Percentiles rank a stretch among this genome's conserved stretches.
These are phyloP conservation scores for Stichopus horrens DNA, from an alignment of 53 echinoderm and acorn worm species.

Conservation along the genomic window DNA sequence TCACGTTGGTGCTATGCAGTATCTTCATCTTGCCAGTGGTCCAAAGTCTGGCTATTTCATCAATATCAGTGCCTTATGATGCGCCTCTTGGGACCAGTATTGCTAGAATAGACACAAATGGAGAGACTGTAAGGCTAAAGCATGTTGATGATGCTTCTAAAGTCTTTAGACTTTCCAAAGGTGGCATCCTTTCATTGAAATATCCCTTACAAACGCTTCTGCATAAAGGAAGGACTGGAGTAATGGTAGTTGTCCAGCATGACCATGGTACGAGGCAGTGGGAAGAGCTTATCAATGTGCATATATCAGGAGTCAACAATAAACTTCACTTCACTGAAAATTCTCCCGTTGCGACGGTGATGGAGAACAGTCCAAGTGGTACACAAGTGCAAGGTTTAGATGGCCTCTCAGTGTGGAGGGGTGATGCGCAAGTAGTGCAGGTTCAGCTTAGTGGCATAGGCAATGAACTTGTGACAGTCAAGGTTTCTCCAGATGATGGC, in stretches of 20 bases:
- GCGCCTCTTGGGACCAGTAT: constrained; percentile 27
- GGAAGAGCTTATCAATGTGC: constrained; percentile 63
- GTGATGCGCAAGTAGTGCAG: constrained; percentile 44
- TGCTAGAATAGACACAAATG: constrained; percentile 21
- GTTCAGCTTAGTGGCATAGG: constrained; percentile 50
- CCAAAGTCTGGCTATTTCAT: constrained; percentile 35
- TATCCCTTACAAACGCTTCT: constrained; percentile 45
- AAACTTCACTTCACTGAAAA: constrained; percentile 56
- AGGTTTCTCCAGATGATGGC: constrained; percentile 42
- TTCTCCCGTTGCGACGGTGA: constrained; percentile 44
- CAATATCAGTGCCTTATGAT: constrained; percentile 44
- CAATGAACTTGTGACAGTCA: constrained; percentile 49
- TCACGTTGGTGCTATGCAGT: constrained; percentile 26
- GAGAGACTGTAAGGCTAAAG: constrained; percentile 26
- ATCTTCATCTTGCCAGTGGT: constrained; percentile 43
- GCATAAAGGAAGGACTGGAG: constrained; percentile 41
- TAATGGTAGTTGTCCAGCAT: constrained; percentile 52
- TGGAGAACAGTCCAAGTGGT: constrained; percentile 54
- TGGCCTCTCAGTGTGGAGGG: constrained; percentile 51
- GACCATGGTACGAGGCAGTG: constrained; percentile 47
- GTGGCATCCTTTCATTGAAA: constrained; percentile 23
- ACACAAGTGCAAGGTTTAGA: constrained; percentile 48
- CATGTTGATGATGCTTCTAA: constrained; percentile 45
- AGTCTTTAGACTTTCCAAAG: constrained; percentile 27
- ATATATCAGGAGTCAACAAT: constrained; percentile 52